phyloP scores from a whole-genome alignment of 2,113 vertebrate genomes.

The Campylomormyrus numenius region DNA sequence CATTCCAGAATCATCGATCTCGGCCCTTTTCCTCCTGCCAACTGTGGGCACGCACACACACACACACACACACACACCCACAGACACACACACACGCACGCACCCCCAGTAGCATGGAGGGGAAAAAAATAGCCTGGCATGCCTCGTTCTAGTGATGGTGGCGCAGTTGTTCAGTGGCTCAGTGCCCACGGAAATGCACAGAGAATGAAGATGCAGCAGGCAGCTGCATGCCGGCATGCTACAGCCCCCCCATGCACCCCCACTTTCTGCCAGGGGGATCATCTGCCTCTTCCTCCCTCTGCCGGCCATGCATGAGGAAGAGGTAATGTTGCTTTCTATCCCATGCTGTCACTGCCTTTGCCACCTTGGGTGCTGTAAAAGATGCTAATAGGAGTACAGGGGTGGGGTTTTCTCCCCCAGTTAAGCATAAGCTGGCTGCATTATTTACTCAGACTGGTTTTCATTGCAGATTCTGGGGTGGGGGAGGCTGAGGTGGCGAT shows the following conservation, averaged over 20 bases:
- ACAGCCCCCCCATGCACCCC: conserved; percentile 27
- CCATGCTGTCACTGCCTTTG: conserved; percentile 14
- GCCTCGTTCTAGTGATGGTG: background rate
- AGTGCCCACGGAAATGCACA: background rate
- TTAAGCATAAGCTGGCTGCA: background rate
- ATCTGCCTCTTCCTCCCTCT: conserved; percentile 17
- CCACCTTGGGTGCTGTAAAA: background rate
- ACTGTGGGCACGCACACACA: background rate
- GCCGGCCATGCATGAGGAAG: conserved; percentile 22
- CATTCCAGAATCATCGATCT: background rate
- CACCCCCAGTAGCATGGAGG: background rate
- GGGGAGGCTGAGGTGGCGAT: background rate
- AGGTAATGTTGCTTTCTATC: conserved; percentile 27
- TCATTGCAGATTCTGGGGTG: background rate
- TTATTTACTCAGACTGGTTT: background rate
- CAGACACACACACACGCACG: background rate
- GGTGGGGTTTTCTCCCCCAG: background rate
- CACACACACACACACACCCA: background rate
- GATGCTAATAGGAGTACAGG: background rate
- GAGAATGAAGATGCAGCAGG: background rate
- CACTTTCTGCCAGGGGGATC: conserved; percentile 24
- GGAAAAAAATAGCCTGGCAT: background rate
- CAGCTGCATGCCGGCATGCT: background rate
- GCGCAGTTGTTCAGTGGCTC: background rate
- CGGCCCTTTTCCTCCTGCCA: background rate